Conservation (phyloP, 2,888 invertebrate species). For the Harmothoe impar region DNA sequence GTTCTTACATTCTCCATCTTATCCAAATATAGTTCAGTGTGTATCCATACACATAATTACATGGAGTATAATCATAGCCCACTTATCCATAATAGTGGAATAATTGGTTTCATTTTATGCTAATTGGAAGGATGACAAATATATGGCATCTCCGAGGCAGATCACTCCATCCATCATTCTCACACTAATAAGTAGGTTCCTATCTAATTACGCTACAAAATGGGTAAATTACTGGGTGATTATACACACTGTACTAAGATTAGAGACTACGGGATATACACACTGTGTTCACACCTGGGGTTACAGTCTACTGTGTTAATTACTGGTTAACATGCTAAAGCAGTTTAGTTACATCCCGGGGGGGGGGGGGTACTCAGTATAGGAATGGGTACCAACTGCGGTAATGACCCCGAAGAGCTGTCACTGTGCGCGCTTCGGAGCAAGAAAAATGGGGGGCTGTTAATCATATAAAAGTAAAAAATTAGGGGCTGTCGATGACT, state of each 20-base stretch:
- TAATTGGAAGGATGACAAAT: slow-evolving; percentile 14
- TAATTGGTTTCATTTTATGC: not conserved
- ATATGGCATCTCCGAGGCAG: not conserved
- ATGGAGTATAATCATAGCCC: not conserved
- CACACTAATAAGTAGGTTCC: slow-evolving; percentile 25
- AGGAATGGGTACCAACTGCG: too few species aligned
- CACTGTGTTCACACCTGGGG: not conserved
- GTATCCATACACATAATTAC: too few species aligned
- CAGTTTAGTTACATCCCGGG: too few species aligned
- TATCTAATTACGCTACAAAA: not conserved
- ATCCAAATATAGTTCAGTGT: too few species aligned
- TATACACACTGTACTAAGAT: not conserved
- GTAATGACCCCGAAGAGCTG: too few species aligned
- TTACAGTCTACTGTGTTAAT: not conserved
- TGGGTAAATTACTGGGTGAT: not conserved
- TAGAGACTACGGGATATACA: not conserved
- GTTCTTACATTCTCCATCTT: too few species aligned
- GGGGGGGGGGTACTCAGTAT: too few species aligned
- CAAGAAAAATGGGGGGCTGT: too few species aligned
- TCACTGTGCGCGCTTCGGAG: too few species aligned
- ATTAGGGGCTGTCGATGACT: too few species aligned
- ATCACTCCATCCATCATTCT: not conserved
- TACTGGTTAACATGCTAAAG: not conserved
- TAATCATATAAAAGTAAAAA: too few species aligned
- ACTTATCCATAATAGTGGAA: not conserved